Conservation (phyloP, 2,888 invertebrate species). For the Drepana falcataria region DNA sequence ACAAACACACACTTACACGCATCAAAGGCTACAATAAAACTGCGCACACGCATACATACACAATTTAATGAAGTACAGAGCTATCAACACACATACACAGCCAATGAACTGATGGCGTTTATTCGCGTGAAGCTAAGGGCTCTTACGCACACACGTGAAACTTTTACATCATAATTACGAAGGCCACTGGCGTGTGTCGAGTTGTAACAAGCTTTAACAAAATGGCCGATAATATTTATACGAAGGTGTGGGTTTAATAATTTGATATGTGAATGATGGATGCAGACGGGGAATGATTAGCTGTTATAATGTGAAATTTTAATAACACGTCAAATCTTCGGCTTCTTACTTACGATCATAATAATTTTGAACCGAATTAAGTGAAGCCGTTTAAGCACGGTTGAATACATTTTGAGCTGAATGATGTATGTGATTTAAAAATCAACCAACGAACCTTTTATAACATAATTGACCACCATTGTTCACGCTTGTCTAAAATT, state of each 20-base stretch:
- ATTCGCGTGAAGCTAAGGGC: slow-evolving; percentile 47
- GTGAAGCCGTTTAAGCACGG: slow-evolving; percentile 2
- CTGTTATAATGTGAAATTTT: slow-evolving; percentile 20
- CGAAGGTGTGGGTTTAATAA: slow-evolving; percentile 55
- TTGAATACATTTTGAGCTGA: background rate
- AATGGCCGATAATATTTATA: slow-evolving; percentile 72
- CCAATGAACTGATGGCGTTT: slow-evolving; percentile 29
- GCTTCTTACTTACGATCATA: slow-evolving; percentile 2
- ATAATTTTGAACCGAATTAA: background rate
- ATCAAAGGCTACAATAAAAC: slow-evolving; percentile 14
- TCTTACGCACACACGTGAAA: slow-evolving; percentile 34
- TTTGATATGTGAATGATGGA: slow-evolving; percentile 44
- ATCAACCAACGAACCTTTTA: too few species aligned
- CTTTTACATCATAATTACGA: slow-evolving; percentile 70
- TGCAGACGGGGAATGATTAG: slow-evolving; percentile 32
- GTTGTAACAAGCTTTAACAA: slow-evolving; percentile 76
- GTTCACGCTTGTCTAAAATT: too few species aligned
- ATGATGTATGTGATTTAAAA: too few species aligned
- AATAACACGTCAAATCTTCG: slow-evolving; percentile 1
- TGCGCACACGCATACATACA: slow-evolving; percentile 21
- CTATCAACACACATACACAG: slow-evolving; percentile 15
- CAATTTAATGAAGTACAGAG: slow-evolving; percentile 16
- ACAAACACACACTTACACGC: slow-evolving; percentile 45
- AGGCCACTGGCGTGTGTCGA: slow-evolving; percentile 74
- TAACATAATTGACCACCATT: too few species aligned